Evolutionary conservation across 2,113 vertebrate species (phyloP), one percentile per base, ranked within the genome.

Genomic region (Tragelaphus scriptus): DNA sequence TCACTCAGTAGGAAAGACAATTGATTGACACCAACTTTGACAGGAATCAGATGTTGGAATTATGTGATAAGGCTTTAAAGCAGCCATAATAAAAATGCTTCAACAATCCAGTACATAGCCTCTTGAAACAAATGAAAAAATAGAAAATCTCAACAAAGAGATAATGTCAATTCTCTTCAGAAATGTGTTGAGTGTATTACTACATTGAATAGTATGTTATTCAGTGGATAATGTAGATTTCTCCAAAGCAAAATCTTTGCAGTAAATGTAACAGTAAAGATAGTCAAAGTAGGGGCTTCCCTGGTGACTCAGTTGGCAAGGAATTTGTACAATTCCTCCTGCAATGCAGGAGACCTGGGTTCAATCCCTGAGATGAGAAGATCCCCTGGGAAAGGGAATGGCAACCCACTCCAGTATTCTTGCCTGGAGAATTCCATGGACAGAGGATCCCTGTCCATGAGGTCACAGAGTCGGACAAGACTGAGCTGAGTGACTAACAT

Each of bases 201-300:
- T 85, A 90, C 14, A 58, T 5, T 56, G 11, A 87, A 53, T n/a
- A 81, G 58, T 47, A 51, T 51, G 32, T 53, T 86, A 90, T 44
- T 68, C 26, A 40, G 15, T 53, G 56, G 30, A 61, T 97, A 65
- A 90, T n/a, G 91, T 79, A 49, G 28, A 96, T 89, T 94, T 98
- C 28, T 96, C 94, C 92, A 92, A 75, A 97, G 90, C 14, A 63
- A 90, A 95, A 47, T 56, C 77, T 94, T 91, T 92, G 81, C 90
- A 95, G 91, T 75, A 85, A 94, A 92, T 88, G 40, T 23, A 68
- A 91, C 71, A 68, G 75, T 82, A 96, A 88, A 82, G 44, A 51
- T 14, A 85, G 61, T 25, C 88, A 81, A 53, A 80, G 23, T 26
- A 77, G 71, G 23, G 40, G 40, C 71, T 26, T 44, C 71, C 71